Percentiles rank a stretch among this genome's conserved stretches.
Conservation (phyloP, 1,140 invertebrate genomes). For the Pomacea maculata region DNA sequence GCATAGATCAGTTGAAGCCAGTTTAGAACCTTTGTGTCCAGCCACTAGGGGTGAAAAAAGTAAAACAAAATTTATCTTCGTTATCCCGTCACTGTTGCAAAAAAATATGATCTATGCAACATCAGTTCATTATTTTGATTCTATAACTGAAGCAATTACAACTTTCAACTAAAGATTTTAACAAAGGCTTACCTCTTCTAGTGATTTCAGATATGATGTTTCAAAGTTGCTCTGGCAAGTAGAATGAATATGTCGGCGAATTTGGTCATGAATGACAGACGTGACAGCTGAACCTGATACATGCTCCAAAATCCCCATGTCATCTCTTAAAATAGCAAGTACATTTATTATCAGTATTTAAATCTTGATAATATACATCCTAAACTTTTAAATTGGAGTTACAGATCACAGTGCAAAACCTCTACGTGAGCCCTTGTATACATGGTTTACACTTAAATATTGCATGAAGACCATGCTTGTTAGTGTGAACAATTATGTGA, state of each 20-base stretch:
- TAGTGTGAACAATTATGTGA: too few relatives aligned
- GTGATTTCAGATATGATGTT: constrained; percentile 75
- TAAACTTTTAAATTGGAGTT: too few relatives aligned
- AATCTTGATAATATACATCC: too few relatives aligned
- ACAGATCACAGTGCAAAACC: too few relatives aligned
- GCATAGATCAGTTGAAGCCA: constrained; percentile 85
- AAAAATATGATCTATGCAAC: too few relatives aligned
- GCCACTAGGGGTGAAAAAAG: constrained; percentile 72
- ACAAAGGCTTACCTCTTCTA: constrained; percentile 74
- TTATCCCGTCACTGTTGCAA: too few relatives aligned
- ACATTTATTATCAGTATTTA: too few relatives aligned
- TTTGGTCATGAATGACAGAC: constrained; percentile 81
- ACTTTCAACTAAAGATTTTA: neutral
- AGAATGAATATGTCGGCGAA: constrained; percentile 81
- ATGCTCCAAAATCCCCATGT: constrained; percentile 81
- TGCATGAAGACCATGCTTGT: too few relatives aligned
- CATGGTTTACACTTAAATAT: too few relatives aligned
- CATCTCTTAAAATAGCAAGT: constrained; percentile 59
- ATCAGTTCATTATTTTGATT: neutral
- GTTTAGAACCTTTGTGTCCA: constrained; percentile 81
- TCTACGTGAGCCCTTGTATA: too few relatives aligned
- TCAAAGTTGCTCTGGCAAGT: constrained; percentile 86
- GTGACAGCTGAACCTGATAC: constrained; percentile 83
- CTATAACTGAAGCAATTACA: neutral
- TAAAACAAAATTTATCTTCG: neutral